Base-by-base conservation (phyloP, 1,140 invertebrate species). In the Apis dorsata region DNA sequence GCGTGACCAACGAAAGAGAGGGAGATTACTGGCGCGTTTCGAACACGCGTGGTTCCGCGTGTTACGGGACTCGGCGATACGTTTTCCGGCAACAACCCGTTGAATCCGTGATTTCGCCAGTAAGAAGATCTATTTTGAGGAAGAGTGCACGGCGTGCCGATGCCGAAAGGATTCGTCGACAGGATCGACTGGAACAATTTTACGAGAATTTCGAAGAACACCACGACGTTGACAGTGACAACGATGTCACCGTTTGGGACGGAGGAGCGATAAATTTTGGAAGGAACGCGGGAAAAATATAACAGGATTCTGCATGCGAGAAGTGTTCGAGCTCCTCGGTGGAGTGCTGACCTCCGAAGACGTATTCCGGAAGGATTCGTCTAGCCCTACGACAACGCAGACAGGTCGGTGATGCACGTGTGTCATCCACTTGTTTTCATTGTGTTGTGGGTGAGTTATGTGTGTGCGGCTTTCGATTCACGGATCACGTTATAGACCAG, bases 321-420 rank as follows among this genome's bases (percentile, higher is more conserved):
- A 93, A 83, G 85, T 91, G 75, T 89, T 91, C 82, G 90, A 89
- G 85, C 85, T 92, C 88, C 87, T 93, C 84, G 88, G 88, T 89
- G 91, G 90, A 80, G 86, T 86, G 84, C 87, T 91, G 75, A 88
- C 90, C 86, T 90, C 88, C 86, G 87, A 90, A 77, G 84, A 88
- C 88, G 81, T 86, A 83, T 73, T 86, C 74, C 82, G 81, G 86
- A 91, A 92, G 89, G 87, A 88, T 71, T 83, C 84, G 34, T 65
- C 57, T 84, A 86, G 80, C 84, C 86, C 86, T 71, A 85, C 88
- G 87, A 87, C 90, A 76, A 85, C 84, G 86, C 87, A 89, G 86
- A 86, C 88, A 90, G 91, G 90, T 91, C 90, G 90, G 89, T 92
- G 89, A 85, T 89, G 86, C 75, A 81, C 74, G 49, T 72, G 80